Base-by-base conservation (phyloP, 2,113 vertebrate genomes). In the Lampris megalopsis region DNA sequence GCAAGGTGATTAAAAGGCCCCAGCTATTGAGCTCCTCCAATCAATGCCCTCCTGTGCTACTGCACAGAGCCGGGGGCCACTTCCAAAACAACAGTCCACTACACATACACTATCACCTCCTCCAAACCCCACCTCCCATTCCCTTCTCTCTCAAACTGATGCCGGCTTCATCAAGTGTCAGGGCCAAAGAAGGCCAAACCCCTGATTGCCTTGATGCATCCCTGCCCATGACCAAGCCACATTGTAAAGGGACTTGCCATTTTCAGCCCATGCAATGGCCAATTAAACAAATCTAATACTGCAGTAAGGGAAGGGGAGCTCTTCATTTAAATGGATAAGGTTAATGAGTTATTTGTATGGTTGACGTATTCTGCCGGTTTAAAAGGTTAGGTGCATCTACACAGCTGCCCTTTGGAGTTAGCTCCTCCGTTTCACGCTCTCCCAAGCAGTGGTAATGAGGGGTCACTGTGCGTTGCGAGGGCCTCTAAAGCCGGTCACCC, bases 311-410 rank as follows among this genome's bases (percentile, higher is more conserved):
- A 83, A 80, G 67, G 70, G 85, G 73, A 81, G 83, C 84, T 88
- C 92, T 93, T 92, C 83, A 94, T 94, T 91, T 93, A 93, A 93
- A 93, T 90, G 91, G 93, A 94, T 93, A 94, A 94, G 94, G 93
- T 94, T 95, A 95, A 95, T 94, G 93, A 94, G 92, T 94, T 95
- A 95, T 95, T 95, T 95, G 93, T 94, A 94, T 93, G 92, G 93
- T 89, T 92, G 93, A 93, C 81, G 87, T 92, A 93, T 93, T 92
- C 87, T 65, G 72, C 77, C 85, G 83, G 92, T 94, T 91, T 89
- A 84, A 94, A 94, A 95, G 93, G 93, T 93, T 94, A 94, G 91
- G 82, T 66, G 73, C 89, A 90, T 92, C 91, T 91, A 86, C 91
- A 83, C 90, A 70, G 86, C 84, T 93, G 93, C 91, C 93, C 92